A percentile compares a stretch with the other conserved stretches of the same genome.
phyloP scores from a whole-genome alignment of 2,888 invertebrate genomes.

The Caenorhabditis uteleia region DNA sequence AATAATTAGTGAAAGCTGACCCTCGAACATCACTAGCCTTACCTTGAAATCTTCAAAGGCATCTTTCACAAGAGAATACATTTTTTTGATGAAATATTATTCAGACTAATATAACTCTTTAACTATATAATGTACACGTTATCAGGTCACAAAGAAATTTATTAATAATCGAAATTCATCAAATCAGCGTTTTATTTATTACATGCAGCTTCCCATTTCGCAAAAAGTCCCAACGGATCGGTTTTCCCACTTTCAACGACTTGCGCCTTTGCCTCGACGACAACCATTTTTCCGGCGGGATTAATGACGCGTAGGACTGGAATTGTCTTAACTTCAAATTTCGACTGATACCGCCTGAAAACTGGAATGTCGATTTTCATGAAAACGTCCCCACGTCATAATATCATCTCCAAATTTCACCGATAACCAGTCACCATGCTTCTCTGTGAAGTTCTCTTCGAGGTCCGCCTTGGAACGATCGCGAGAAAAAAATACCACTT shows the following conservation, averaged over 20 bases:
- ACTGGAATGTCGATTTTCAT: not conserved
- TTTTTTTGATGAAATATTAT: too few species aligned
- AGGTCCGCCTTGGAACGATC: slow-evolving; percentile 63
- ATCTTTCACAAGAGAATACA: not conserved
- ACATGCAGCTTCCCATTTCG: slow-evolving; percentile 47
- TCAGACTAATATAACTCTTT: too few species aligned
- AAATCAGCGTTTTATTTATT: slow-evolving; percentile 10
- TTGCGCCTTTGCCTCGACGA: slow-evolving; percentile 69
- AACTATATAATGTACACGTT: too few species aligned
- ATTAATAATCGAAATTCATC: not conserved
- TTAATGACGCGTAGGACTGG: slow-evolving; percentile 72
- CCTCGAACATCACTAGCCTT: too few species aligned
- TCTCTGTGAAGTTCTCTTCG: slow-evolving; percentile 64
- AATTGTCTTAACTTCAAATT: slow-evolving; percentile 68
- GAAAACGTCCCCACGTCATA: slow-evolving; percentile 45
- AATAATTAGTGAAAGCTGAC: too few species aligned
- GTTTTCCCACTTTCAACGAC: slow-evolving; percentile 42
- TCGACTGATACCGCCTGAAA: slow-evolving; percentile 43
- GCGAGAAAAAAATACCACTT: slow-evolving; percentile 65
- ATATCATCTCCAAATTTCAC: slow-evolving; percentile 60
- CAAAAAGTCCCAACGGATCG: slow-evolving; percentile 44
- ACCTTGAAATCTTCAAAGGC: slow-evolving; percentile 25
- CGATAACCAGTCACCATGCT: slow-evolving; percentile 64
- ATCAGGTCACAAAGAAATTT: too few species aligned
- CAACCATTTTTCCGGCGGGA: slow-evolving; percentile 71